These are phyloP conservation scores for Alauda arvensis DNA, from an alignment of 2,797 vertebrate species.

Conservation along the genomic window DNA sequence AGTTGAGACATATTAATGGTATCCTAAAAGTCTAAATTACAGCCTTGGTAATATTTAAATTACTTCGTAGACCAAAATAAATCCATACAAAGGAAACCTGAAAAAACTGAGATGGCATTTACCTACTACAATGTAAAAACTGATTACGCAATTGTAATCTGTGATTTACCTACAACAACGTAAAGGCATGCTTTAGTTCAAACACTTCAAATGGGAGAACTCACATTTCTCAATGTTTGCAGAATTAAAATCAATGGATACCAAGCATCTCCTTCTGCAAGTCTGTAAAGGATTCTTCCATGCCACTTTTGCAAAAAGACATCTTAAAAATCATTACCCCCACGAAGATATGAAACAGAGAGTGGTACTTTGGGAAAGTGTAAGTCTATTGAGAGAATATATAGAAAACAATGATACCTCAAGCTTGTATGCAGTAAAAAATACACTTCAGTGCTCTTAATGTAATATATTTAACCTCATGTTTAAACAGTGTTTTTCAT, in stretches of 20 bases:
- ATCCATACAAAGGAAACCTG: neutral
- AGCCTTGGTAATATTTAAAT: neutral
- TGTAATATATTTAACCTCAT: neutral
- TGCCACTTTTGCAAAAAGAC: neutral
- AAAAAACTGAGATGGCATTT: neutral
- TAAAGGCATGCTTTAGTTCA: neutral
- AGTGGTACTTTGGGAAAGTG: neutral
- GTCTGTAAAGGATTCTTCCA: neutral
- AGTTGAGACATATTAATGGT: neutral
- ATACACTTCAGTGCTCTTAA: neutral
- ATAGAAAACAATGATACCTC: neutral
- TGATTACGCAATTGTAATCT: neutral
- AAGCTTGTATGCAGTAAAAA: neutral
- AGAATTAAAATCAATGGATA: neutral
- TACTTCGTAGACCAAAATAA: neutral
- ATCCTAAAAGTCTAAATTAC: neutral
- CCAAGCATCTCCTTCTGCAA: neutral
- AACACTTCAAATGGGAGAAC: neutral
- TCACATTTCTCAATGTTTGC: neutral
- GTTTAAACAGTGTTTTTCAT: neutral
- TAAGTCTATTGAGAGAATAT: neutral
- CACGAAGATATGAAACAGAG: neutral
- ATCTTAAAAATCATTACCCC: neutral
- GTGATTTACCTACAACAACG: neutral
- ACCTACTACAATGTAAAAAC: neutral